phyloP scores from a whole-genome alignment of 2,113 vertebrate species.

The Halichoerus grypus region DNA sequence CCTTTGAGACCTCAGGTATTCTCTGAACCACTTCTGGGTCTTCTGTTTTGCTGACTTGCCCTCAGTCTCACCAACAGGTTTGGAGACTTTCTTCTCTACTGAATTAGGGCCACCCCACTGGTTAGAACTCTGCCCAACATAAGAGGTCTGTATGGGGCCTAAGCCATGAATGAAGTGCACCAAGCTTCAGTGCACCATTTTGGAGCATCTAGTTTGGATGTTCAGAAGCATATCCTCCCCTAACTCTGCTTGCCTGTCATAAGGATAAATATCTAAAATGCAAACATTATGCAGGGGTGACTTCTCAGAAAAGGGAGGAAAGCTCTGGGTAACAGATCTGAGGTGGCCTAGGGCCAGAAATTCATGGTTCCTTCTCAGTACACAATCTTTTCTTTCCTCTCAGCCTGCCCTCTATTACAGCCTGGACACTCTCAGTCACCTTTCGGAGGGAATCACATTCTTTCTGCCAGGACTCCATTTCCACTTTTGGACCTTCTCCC shows the following conservation, averaged over 20 bases:
- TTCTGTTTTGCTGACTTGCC: background rate
- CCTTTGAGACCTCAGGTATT: background rate
- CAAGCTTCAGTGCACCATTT: background rate
- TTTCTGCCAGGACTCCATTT: slow-evolving; percentile 90
- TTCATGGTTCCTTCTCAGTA: slow-evolving; percentile 7
- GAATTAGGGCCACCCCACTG: background rate
- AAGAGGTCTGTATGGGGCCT: background rate
- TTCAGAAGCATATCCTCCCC: background rate
- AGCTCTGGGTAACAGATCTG: background rate
- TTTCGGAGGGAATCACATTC: slow-evolving; percentile 95
- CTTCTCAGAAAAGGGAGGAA: slow-evolving; percentile 52
- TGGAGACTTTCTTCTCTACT: background rate
- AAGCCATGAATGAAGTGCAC: background rate
- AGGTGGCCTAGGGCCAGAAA: background rate
- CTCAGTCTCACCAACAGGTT: background rate
- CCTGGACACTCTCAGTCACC: slow-evolving; percentile 84
- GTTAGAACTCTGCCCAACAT: background rate
- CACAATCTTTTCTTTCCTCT: slow-evolving; percentile 45
- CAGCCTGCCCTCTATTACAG: background rate
- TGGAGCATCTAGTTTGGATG: background rate
- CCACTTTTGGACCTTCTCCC: slow-evolving; percentile 88
- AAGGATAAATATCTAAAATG: slow-evolving; percentile 45
- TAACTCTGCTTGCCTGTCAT: background rate
- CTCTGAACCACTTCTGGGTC: slow-evolving; percentile 43
- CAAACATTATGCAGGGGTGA: background rate